Percentiles rank a stretch among this genome's conserved stretches.
These are phyloP conservation scores for Anableps anableps DNA, from an alignment of 2,797 vertebrate genomes.

Conservation along the genomic window DNA sequence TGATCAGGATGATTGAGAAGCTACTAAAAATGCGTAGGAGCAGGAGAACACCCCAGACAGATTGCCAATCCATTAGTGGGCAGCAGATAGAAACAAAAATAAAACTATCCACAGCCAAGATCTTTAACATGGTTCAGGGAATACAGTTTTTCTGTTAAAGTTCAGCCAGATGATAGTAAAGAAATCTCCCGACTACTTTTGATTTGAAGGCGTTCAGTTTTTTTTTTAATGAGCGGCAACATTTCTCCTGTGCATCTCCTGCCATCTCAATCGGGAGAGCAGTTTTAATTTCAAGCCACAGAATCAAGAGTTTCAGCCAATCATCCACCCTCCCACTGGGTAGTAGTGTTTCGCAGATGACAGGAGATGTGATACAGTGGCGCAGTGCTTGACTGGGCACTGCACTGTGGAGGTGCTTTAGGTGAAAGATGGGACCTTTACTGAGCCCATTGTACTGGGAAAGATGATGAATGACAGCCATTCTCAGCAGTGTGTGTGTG, in stretches of 20 bases:
- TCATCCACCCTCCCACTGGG: slow-evolving; percentile 34
- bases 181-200: not conserved
- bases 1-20: not conserved
- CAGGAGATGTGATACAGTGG: slow-evolving; percentile 46
- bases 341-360: slow-evolving; percentile 42
- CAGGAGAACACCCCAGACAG: not conserved
- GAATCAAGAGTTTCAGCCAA: slow-evolving; percentile 48
- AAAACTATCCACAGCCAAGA: not conserved
- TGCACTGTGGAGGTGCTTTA: slow-evolving; percentile 56
- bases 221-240: not conserved
- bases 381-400: slow-evolving; percentile 44
- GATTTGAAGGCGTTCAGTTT: not conserved
- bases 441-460: slow-evolving; percentile 67
- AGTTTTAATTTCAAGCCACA: slow-evolving; percentile 42
- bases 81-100: not conserved
- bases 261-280: slow-evolving; percentile 17
- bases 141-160: not conserved
- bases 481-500: slow-evolving; percentile 53
- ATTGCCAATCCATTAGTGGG: not conserved
- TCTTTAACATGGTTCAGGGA: not conserved
- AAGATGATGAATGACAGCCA: slow-evolving; percentile 75
- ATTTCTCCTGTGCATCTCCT: not conserved
- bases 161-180: slow-evolving; percentile 26
- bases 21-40: not conserved
- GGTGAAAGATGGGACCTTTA: slow-evolving; percentile 69